Percentiles rank a stretch among this genome's conserved stretches.
Evolutionary conservation across 2,797 vertebrate species (phyloP).

Genomic region (Thalassophryne amazonica): DNA sequence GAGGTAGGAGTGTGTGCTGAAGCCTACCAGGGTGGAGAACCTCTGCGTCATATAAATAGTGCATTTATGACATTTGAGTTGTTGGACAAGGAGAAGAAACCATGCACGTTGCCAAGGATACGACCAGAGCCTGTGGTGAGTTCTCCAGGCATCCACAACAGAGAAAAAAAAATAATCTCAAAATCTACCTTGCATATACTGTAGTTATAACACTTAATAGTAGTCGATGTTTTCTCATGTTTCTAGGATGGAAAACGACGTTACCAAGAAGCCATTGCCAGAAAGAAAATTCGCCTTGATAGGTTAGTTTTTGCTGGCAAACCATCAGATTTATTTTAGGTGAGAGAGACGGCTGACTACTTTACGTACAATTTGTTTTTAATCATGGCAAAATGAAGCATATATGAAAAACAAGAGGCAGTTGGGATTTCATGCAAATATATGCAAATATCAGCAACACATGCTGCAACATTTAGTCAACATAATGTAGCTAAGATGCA

Average conservation of each 20-base stretch:
- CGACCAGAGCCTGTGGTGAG: conserved; percentile 90
- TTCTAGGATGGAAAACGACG: conserved; percentile 90
- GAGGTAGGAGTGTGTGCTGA: conserved; percentile 96
- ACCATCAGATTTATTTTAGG: neutral
- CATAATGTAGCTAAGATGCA: too few relatives aligned
- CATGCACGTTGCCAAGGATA: conserved; percentile 82
- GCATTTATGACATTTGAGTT: conserved; percentile 98
- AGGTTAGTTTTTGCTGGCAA: conserved; percentile 68
- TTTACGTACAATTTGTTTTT: too few relatives aligned
- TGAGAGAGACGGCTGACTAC: neutral
- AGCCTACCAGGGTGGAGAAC: conserved; percentile 87
- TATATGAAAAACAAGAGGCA: too few relatives aligned
- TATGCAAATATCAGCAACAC: too few relatives aligned
- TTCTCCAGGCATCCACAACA: neutral
- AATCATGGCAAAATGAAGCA: too few relatives aligned
- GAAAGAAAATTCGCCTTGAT: conserved; percentile 94
- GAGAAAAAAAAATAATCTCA: neutral
- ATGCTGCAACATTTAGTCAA: too few relatives aligned
- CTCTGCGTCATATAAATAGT: conserved; percentile 90
- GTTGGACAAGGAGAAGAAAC: conserved; percentile 81
- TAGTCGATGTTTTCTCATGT: neutral
- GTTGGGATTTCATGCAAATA: too few relatives aligned
- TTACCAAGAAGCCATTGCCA: conserved; percentile 90
- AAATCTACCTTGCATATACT: neutral
- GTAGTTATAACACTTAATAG: neutral